Evolutionary conservation across 1,140 invertebrate species (phyloP), one percentile per base, ranked within the genome.

Genomic region (Cardiocondyla obscurior): DNA sequence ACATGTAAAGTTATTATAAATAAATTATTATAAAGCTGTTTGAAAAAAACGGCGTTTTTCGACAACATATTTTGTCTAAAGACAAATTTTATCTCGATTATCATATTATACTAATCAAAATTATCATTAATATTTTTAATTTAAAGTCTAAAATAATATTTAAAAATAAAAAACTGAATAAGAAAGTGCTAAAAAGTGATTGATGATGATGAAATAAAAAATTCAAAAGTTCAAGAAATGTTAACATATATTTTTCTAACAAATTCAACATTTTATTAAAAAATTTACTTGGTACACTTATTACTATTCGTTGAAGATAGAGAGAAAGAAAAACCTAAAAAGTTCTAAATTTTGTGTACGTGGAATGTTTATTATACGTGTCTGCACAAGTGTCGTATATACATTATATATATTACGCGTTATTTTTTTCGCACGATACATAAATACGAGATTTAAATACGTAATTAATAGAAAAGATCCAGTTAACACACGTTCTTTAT

Each of bases 1-100:
- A n/a, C 72, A 88, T 88, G 85, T 93, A 93, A 93, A 93, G 93
- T 94, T 93, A 93, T 93, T 93, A 93, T 93, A 90, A 94, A 94
- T 93, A 93, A 93, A 93, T 92, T 92, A 92, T 92, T 92, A 93
- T 92, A 93, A 92, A 92, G 83, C 81, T 85, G 81, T 69, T n/a
- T n/a, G 53, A 74, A 83, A 49, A 58, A 10, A 85, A 25, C 22
- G 8, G 30, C 22, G 8, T 30, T 62, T 28, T 19, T 84, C 16
- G 14, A 69, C 22, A 62, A 62, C 51, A 69, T 60, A 7, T 28
- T 44, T 58, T 81, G 51, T 44, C n/a, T 67, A 33, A 77, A 6
- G 22, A 64, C n/a, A 25, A 49, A 12, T 60, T 36, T 5, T 28
- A 49, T 30, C 4, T 46, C 14, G 4, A 39, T 70, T 36, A 53